These are phyloP conservation scores for Anaspis maculata DNA, from an alignment of 2,888 invertebrate species.

Conservation along the genomic window DNA sequence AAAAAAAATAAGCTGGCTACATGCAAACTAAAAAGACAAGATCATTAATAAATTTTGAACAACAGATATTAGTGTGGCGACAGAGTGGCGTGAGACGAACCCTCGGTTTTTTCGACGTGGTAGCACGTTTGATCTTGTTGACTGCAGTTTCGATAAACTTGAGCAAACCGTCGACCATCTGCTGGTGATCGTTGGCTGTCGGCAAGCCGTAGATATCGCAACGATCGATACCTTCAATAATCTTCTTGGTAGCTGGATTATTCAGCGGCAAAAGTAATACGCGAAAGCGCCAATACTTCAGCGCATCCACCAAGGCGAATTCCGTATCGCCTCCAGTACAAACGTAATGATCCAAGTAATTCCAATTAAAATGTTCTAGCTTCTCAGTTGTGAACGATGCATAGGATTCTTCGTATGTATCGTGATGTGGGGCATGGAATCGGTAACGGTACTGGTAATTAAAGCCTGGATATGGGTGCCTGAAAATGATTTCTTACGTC, in stretches of 20 bases:
- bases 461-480: slow-evolving; percentile 89
- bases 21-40: too few relatives aligned
- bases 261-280: slow-evolving; percentile 79
- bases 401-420: slow-evolving; percentile 89
- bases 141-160: slow-evolving; percentile 79
- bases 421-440: slow-evolving; percentile 86
- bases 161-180: slow-evolving; percentile 63
- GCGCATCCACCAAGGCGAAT: slow-evolving; percentile 79
- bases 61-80: too few relatives aligned
- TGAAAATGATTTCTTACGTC: slow-evolving; percentile 38
- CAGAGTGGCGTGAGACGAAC: too few relatives aligned
- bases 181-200: slow-evolving; percentile 51
- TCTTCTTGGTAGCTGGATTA: slow-evolving; percentile 70
- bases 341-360: slow-evolving; percentile 94
- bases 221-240: slow-evolving; percentile 63
- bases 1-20: slow-evolving; percentile 18
- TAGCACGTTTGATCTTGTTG: slow-evolving; percentile 75
- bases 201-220: slow-evolving; percentile 80
- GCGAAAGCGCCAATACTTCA: slow-evolving; percentile 59
- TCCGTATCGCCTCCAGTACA: slow-evolving; percentile 91
- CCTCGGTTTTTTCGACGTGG: slow-evolving; percentile 54
- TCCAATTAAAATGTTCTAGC: slow-evolving; percentile 95
- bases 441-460: slow-evolving; percentile 87
- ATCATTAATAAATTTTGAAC: too few relatives aligned
- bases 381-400: slow-evolving; percentile 92